phyloP scores from a whole-genome alignment of 2,888 invertebrate genomes.

The Noctua janthina region DNA sequence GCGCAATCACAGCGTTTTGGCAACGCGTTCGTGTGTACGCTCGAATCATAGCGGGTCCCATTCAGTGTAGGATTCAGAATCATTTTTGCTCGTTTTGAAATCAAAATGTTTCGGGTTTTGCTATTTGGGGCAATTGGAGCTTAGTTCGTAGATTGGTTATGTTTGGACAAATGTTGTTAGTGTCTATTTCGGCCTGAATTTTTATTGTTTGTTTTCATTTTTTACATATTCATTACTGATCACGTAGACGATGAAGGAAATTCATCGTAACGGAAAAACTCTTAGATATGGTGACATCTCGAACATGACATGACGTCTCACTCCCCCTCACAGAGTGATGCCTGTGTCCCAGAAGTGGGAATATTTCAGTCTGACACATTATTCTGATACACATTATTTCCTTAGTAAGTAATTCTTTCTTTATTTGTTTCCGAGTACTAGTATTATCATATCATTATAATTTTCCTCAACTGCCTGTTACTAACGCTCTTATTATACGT shows the following conservation, averaged over 20 bases:
- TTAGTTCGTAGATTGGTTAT: not conserved
- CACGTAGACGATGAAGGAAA: not conserved
- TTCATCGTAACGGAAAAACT: not conserved
- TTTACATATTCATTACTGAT: not conserved
- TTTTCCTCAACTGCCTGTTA: not conserved
- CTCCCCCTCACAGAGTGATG: not conserved
- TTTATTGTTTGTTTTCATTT: not conserved
- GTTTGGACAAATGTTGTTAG: not conserved
- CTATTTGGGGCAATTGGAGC: not conserved
- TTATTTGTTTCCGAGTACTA: not conserved
- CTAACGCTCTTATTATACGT: not conserved
- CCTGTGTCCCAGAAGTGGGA: not conserved
- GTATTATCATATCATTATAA: not conserved
- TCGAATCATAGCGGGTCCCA: not conserved
- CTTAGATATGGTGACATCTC: not conserved
- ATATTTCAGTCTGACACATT: not conserved
- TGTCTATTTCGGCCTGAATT: not conserved
- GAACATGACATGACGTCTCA: not conserved
- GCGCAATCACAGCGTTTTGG: conserved; percentile 28
- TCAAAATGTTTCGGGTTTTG: conserved; percentile 18
- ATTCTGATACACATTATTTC: not conserved
- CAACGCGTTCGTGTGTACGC: conserved; percentile 9
- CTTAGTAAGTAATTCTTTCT: not conserved
- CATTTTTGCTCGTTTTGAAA: conserved; percentile 1
- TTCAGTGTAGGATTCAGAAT: not conserved